Evolutionary conservation across 2,888 invertebrate species (phyloP).

Genomic region (Drosophila ustulata): DNA sequence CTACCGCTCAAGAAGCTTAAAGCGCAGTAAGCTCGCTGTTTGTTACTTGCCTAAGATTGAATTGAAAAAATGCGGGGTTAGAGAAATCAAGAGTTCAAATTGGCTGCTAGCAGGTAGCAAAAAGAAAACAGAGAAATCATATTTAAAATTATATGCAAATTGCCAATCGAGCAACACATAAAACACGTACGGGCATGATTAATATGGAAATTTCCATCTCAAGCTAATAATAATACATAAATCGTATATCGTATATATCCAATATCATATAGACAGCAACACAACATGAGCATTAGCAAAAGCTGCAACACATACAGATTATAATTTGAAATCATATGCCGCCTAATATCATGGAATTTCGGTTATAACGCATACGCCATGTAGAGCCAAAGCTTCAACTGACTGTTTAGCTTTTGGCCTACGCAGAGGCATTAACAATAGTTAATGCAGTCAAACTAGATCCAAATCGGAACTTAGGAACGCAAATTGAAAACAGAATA

Average conservation of each 20-base stretch:
- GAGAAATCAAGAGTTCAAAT: conserved; percentile 13
- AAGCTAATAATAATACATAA: conserved; percentile 54
- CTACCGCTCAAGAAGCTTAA: conserved; percentile 24
- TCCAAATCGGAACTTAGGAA: conserved; percentile 18
- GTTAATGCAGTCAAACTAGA: conserved; percentile 23
- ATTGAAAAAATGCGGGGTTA: conserved; percentile 11
- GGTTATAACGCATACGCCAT: conserved; percentile 50
- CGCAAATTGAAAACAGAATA: conserved; percentile 38
- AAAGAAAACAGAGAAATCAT: conserved; percentile 6
- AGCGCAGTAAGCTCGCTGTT: conserved; percentile 18
- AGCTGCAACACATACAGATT: conserved; percentile 27
- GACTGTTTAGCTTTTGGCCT: conserved; percentile 22
- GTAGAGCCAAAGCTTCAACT: conserved; percentile 30
- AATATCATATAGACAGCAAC: conserved; percentile 49
- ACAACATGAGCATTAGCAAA: conserved; percentile 59
- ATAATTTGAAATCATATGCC: conserved; percentile 24
- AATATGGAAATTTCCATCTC: conserved; percentile 34
- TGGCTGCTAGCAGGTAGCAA: conserved; percentile 27
- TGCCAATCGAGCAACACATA: conserved; percentile 72
- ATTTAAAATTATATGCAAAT: conserved; percentile 37
- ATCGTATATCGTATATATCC: conserved; percentile 30
- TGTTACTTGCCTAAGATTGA: conserved; percentile 10
- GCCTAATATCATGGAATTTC: conserved; percentile 25
- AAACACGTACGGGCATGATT: conserved; percentile 52
- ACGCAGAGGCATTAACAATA: conserved; percentile 15